Percentiles rank a stretch among this genome's conserved stretches.
Conservation (phyloP, 2,797 vertebrate genomes). For the Ibycter americanus region DNA sequence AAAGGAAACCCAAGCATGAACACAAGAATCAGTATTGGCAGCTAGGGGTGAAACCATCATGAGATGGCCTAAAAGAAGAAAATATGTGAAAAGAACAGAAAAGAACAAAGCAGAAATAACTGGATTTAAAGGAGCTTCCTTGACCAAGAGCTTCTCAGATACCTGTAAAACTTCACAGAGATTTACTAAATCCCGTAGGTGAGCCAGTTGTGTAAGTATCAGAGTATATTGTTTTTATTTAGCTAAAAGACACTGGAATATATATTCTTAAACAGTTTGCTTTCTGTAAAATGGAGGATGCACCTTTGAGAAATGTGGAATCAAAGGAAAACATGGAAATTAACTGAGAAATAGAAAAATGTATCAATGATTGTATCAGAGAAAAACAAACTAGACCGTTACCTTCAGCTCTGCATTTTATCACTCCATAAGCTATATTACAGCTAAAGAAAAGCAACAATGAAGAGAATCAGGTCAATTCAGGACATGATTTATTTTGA, state of each 20-base stretch:
- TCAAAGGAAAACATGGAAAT: neutral
- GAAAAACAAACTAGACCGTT: neutral
- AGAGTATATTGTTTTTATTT: neutral
- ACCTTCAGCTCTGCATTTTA: neutral
- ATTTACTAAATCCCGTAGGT: neutral
- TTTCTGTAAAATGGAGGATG: neutral
- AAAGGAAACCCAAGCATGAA: neutral
- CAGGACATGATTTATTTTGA: neutral
- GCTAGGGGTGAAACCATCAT: neutral
- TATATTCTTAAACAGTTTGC: neutral
- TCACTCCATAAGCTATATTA: neutral
- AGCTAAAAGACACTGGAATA: neutral
- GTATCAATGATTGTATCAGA: neutral
- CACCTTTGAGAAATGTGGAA: neutral
- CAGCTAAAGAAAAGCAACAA: neutral
- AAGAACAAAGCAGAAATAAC: neutral
- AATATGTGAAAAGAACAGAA: slow-evolving; percentile 6
- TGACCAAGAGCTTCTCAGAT: neutral
- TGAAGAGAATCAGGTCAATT: neutral
- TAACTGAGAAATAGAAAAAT: neutral
- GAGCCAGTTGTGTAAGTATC: neutral
- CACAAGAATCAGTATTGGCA: neutral
- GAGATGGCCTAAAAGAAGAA: neutral
- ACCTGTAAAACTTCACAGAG: neutral
- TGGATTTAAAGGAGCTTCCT: neutral